Conservation (phyloP, 2,888 invertebrate species). For the Pandemis heparana region DNA sequence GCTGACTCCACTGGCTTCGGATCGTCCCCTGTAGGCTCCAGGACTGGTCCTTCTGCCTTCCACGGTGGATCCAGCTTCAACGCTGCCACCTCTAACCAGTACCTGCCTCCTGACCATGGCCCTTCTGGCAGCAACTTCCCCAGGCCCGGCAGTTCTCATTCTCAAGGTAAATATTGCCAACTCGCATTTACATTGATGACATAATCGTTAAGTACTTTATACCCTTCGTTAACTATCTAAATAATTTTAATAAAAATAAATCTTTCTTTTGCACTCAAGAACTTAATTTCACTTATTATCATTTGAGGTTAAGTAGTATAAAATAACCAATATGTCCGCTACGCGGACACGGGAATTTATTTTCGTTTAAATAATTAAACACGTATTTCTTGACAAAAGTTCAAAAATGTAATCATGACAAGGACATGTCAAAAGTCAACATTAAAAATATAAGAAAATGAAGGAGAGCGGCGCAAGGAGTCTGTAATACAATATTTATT, state of each 20-base stretch:
- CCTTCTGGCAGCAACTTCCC: constrained; percentile 48
- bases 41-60: constrained; percentile 26
- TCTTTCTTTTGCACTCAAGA: too few relatives aligned
- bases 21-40: constrained; percentile 35
- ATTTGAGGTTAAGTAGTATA: too few relatives aligned
- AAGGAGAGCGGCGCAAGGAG: too few relatives aligned
- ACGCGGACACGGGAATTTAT: too few relatives aligned
- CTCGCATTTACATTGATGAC: neutral
- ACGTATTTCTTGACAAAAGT: too few relatives aligned
- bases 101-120: constrained; percentile 73
- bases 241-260: too few relatives aligned
- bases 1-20: constrained; percentile 49
- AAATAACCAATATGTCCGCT: too few relatives aligned
- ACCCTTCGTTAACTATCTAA: neutral
- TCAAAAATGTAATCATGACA: too few relatives aligned
- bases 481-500: neutral
- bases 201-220: neutral
- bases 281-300: too few relatives aligned
- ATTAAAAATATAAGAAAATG: too few relatives aligned
- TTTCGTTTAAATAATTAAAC: too few relatives aligned
- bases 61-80: constrained; percentile 52
- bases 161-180: constrained; percentile 28
- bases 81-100: constrained; percentile 73
- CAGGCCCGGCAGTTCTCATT: constrained; percentile 25
- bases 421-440: too few relatives aligned